phyloP scores from a whole-genome alignment of 1,140 invertebrate genomes.

The Glossosoma conforme region DNA sequence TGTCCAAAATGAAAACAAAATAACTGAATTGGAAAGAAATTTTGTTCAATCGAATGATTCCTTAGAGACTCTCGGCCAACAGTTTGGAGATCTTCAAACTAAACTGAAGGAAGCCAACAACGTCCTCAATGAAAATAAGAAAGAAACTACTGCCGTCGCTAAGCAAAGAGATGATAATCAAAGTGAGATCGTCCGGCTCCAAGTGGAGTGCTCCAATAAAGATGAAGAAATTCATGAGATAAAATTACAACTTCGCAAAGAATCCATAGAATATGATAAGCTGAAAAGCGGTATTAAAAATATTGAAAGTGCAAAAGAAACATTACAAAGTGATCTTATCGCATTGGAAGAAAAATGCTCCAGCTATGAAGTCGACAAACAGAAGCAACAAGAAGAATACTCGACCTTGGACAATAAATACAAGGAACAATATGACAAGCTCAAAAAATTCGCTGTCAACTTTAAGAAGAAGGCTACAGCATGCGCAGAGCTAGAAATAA shows the following conservation, averaged over 20 bases:
- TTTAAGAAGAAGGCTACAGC: conserved; percentile 65
- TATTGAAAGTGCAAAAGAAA: conserved; percentile 40
- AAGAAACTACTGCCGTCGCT: conserved; percentile 27
- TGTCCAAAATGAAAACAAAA: conserved; percentile 43
- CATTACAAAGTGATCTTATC: conserved; percentile 29
- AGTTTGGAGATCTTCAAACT: conserved; percentile 9
- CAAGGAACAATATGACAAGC: conserved; percentile 61
- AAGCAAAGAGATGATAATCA: conserved; percentile 33
- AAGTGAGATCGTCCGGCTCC: conserved; percentile 41
- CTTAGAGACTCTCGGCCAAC: conserved; percentile 10
- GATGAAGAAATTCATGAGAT: conserved; percentile 54
- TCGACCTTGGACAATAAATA: conserved; percentile 14
- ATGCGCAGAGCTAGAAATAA: conserved; percentile 60
- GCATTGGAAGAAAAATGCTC: conserved; percentile 35
- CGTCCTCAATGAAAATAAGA: conserved; percentile 29
- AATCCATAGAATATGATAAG: conserved; percentile 47
- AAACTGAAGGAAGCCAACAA: conserved; percentile 17
- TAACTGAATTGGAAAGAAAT: conserved; percentile 43
- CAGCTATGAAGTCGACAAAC: conserved; percentile 43
- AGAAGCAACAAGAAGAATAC: conserved; percentile 32
- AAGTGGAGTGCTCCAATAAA: conserved; percentile 47
- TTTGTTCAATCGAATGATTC: conserved; percentile 30
- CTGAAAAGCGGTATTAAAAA: conserved; percentile 39
- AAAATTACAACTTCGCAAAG: conserved; percentile 44
- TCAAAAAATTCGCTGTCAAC: conserved; percentile 70